Base-by-base conservation (phyloP, 2,113 vertebrate species). In the Limanda limanda region DNA sequence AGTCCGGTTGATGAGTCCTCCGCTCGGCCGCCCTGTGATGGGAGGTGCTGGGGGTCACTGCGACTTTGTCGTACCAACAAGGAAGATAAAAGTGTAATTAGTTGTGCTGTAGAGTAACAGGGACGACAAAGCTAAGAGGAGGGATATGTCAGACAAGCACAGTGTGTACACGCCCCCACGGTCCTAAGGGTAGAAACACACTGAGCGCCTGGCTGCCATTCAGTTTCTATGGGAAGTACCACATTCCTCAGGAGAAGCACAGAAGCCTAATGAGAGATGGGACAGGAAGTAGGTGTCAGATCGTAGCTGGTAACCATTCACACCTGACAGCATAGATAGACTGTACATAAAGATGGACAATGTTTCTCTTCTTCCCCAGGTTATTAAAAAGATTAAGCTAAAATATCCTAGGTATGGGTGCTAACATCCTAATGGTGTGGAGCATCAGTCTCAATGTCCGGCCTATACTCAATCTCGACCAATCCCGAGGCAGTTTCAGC, bases 11-110 rank as follows among this genome's bases (percentile, higher is more conserved):
- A 48, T 60, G 59, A 24, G 40, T 37, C 68, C 35, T 45, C 55
- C 10, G n/a, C 73, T 73, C 25, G 24, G 24, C 35, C 24, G 24
- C 40, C 61, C 40, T 9, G 25, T 60, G 25, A 60, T 60, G 58
- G 59, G 48, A 66, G 9, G 56, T 40, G 67, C 3, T 63, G 40
- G 40, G 79, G 57, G 62, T 70, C 64, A 9, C 47, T 4, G 62
- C 15, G 47, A 48, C 71, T 60, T 14, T 8, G 9, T 55, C 31
- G 1, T 31, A 7, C 31, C 31, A 31, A 8, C 31, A 64, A 11
- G 24, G 66, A 62, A 37, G 51, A 74, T 63, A 52, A 66, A 40
- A 14, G 54, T 67, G 18, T 48, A 15, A 69, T 82, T 62, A 68
- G 51, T n/a, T n/a, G 35, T 20, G 51, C 24, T 23, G 35, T 17